These are phyloP conservation scores for Apus apus DNA, from an alignment of 2,113 vertebrate species.

Conservation along the genomic window DNA sequence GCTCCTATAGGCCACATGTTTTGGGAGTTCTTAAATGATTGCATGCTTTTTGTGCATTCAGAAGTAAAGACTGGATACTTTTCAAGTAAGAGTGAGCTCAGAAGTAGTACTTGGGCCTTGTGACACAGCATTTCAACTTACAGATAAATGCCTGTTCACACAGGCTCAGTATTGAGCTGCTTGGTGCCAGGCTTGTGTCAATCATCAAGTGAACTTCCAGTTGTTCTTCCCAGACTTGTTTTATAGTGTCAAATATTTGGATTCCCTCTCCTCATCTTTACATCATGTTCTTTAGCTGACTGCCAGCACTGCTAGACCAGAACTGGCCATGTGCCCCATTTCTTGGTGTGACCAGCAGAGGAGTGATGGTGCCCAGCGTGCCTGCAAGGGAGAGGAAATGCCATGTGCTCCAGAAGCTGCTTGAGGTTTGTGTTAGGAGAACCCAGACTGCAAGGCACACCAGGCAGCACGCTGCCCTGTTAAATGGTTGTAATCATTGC, in stretches of 20 bases:
- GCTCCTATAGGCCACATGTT: rapidly evolving
- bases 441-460: neutral
- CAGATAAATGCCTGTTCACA: neutral
- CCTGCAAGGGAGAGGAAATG: neutral
- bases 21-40: neutral
- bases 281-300: neutral
- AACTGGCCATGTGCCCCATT: neutral
- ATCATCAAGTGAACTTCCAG: neutral
- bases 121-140: neutral
- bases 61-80: neutral
- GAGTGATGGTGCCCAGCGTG: neutral
- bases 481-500: neutral
- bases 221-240: neutral
- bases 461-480: neutral
- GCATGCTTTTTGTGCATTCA: neutral
- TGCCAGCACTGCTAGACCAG: neutral
- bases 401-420: neutral
- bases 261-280: neutral
- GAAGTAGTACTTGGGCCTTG: neutral
- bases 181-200: neutral
- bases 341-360: neutral
- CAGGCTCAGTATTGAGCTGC: neutral
- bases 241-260: neutral
- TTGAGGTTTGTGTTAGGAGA: neutral
- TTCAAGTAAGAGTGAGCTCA: neutral